Evolutionary conservation across 1,140 invertebrate genomes (phyloP), one percentile per base, ranked within the genome.

Genomic region (Zaprionus gabonicus): DNA sequence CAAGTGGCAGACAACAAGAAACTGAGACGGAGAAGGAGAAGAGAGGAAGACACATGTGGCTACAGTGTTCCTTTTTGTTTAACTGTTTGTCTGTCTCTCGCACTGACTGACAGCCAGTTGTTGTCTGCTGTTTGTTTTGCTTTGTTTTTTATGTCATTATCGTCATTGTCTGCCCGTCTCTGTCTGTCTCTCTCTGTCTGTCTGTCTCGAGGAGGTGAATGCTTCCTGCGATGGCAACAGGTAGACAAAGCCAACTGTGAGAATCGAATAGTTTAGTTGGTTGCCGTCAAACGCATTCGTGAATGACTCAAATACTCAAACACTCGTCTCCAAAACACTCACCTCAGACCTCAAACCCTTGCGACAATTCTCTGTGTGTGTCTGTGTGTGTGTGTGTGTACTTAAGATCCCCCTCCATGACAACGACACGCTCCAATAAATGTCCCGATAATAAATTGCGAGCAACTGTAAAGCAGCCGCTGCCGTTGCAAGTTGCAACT

Each of bases 151-250:
- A 78, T 90, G 76, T 90, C 84, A 86, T 87, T 82, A 81, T 87
- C 81, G 76, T 81, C 82, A 86, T 86, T 84, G 82, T 82, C 80
- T 73, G 74, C 38, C 64, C 36, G 60, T 59, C 51, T 25, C 75
- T 68, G 41, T 66, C 67, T 41, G 46, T 56, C 25, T 57, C 23
- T 46, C 58, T 57, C 58, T 69, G 60, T 36, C 60, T 20, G 41
- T 27, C 58, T 23, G 46, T 17, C 23, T 63, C 60, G 64, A 78
- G 68, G 81, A 90, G 85, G 85, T 90, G 85, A 90, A 90, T 71
- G 85, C 85, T 90, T 90, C 85, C 85, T 90, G 85, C 85, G 90
- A 85, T 90, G 85, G 81, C 85, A 90, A 88, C 84, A 88, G 85
- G 84, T 90, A 88, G 78, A 85, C 85, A 82, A 78, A 87, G 55